Base-by-base conservation (phyloP, 2,113 vertebrate species). In the Opisthocomus hoazin region DNA sequence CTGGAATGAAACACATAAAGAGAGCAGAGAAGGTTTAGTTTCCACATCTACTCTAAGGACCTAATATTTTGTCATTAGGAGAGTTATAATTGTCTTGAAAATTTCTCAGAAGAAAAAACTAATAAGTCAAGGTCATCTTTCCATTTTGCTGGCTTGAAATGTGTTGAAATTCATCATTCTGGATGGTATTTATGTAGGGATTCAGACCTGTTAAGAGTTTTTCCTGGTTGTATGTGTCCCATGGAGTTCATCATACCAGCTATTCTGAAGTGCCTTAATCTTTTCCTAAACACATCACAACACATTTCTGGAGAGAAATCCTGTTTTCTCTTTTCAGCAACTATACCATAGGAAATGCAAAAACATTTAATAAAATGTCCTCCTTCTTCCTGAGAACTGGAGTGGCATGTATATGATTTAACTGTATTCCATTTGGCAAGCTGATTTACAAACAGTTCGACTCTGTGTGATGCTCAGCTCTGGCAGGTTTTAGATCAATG, bases 91-190 rank as follows among this genome's bases (percentile, higher is more conserved):
- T 85, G 23, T 24, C 30, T 69, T 17, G 34, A 27, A 82, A 93
- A 81, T 50, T 73, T 84, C 34, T 92, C 89, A 94, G 81, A 83
- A 91, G 77, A 48, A 91, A 95, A 93, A 73, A 89, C 86, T 75
- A 26, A 64, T 27, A 26, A 75, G 43, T 87, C 94, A 70, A 94
- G 76, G 92, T 94, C 85, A 96, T 94, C 64, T 84, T 97, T 91
- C 48, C 17, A 76, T 91, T 94, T 96, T 96, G 34, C 92, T 97
- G 80, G 32, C 89, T 96, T 94, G 75, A 93, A 95, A 94, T 95
- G 39, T 84, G 53, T 75, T 96, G 77, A 88, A 97, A 84, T 87
- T 90, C 75, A 66, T 92, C 43, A 87, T 97, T 97, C 94, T 53
- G n/a, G 73, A 66, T 63, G 51, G 46, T 87, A 83, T 92, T 96